These are phyloP conservation scores for Brachycybe producta DNA, from an alignment of 2,888 invertebrate genomes.

Conservation along the genomic window DNA sequence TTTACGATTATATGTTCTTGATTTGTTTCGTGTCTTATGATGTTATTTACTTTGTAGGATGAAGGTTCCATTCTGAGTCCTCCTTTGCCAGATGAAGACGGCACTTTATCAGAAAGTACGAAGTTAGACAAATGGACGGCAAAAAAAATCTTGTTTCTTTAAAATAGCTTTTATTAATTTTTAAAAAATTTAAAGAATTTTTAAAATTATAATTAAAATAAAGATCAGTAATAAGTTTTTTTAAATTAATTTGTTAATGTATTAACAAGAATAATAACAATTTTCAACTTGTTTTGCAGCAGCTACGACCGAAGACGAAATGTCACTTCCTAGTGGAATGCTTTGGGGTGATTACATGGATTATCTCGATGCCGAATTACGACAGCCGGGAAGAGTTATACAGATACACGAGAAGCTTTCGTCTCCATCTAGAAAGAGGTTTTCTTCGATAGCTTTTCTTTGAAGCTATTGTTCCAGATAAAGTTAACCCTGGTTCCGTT, in stretches of 20 bases:
- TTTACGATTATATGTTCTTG: neutral
- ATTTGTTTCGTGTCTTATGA: no score
- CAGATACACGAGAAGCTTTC: conserved; percentile 88
- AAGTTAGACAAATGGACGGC: no score
- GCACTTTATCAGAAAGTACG: no score
- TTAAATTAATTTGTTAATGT: neutral
- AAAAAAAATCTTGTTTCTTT: no score
- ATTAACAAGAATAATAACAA: no score
- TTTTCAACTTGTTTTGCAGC: conserved; percentile 2
- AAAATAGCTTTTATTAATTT: no score
- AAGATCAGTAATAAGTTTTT: neutral
- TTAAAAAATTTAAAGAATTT: no score
- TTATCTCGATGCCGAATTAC: conserved; percentile 41
- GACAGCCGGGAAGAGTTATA: conserved; percentile 84
- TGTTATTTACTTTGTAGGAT: conserved; percentile 9
- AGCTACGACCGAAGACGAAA: conserved; percentile 7
- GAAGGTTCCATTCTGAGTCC: conserved; percentile 5
- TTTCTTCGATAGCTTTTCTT: conserved; percentile 2
- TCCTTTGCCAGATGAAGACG: conserved; percentile 11
- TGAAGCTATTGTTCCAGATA: conserved; percentile 7
- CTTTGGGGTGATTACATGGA: conserved; percentile 77
- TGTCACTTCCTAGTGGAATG: conserved; percentile 2
- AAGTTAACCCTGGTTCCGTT: neutral
- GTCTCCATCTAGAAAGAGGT: conserved; percentile 67
- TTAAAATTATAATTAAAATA: neutral